Base-by-base conservation (phyloP, 2,888 invertebrate genomes). In the Parnassius smintheus region DNA sequence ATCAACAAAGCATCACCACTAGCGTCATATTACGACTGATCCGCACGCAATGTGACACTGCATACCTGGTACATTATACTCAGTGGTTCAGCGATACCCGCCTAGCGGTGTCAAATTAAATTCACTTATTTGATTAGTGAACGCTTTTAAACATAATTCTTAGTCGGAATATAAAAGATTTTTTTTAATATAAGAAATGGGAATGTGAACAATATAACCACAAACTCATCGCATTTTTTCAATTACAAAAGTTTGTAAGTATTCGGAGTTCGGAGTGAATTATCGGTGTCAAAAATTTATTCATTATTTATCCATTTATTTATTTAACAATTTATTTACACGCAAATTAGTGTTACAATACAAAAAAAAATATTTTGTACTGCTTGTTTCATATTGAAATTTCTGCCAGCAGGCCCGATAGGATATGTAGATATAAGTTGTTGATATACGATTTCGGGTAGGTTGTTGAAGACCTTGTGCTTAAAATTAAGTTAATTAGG, bases 71-170 rank as follows among this genome's bases (percentile, higher is more conserved):
- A 62, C 50, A 59, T 60, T 60, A 62, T 56, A 65, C 49, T 35
- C 56, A 62, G 48, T 42, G 49, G 13, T 49, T 9, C 18, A 8
- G 49, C 9, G 8, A 49, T 49, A 41, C 22, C 22, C 35, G 56
- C 61, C 50, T 53, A 10, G 10, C 69, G 68, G 66, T 67, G 66
- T 71, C 73, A 70, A 73, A 73, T 74, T 70, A 67, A 69, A 73
- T 69, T 69, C 75, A 73, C 75, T 77, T 75, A 72, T 74, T 75
- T 69, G 70, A 76, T 73, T 74, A 74, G 69, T 69, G 68, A 66
- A 66, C 56, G 69, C 72, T 70, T 74, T 74, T 69, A 75, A 73
- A 72, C 70, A 70, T 70, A 68, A 74, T 73, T 72, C 70, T 62
- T 61, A 70, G 55, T 59, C 52, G 13, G 13, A 57, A 25, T 44